A percentile compares a stretch with the other conserved stretches of the same genome.
phyloP scores from a whole-genome alignment of 2,113 vertebrate species.

The Corythaixoides concolor region DNA sequence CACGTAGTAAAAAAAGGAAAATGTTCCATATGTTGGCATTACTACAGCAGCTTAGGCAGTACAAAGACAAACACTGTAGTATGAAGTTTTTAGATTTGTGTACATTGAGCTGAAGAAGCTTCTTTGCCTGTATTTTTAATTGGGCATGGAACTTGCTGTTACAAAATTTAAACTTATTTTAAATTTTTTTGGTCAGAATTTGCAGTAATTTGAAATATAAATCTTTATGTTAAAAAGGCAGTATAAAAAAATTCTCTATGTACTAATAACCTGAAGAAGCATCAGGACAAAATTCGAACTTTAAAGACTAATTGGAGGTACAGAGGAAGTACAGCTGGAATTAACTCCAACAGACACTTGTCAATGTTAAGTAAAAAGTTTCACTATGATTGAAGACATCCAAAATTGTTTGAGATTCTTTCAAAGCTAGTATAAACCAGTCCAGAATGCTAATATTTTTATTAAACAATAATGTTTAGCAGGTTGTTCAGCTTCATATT shows the following conservation, averaged over 20 bases:
- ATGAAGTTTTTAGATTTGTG: neutral
- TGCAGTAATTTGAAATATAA: rapidly evolving
- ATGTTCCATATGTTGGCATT: neutral
- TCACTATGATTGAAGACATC: neutral
- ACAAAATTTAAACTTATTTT: neutral
- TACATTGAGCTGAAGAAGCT: neutral
- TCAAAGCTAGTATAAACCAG: neutral
- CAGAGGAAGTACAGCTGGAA: neutral
- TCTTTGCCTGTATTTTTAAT: neutral
- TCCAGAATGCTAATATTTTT: neutral
- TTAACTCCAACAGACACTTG: neutral
- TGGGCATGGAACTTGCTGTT: neutral
- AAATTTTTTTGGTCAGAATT: neutral
- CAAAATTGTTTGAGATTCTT: neutral
- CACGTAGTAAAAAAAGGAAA: neutral
- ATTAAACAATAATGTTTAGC: neutral
- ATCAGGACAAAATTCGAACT: neutral
- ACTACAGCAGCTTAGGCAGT: neutral
- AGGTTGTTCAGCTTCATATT: neutral
- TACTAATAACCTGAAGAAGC: neutral
- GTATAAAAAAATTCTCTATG: neutral
- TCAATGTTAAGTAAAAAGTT: neutral
- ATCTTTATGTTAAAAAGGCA: neutral
- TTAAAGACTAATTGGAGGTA: neutral
- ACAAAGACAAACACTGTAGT: neutral